These are phyloP conservation scores for Plagiodera versicolora DNA, from an alignment of 2,888 invertebrate species.

Conservation along the genomic window DNA sequence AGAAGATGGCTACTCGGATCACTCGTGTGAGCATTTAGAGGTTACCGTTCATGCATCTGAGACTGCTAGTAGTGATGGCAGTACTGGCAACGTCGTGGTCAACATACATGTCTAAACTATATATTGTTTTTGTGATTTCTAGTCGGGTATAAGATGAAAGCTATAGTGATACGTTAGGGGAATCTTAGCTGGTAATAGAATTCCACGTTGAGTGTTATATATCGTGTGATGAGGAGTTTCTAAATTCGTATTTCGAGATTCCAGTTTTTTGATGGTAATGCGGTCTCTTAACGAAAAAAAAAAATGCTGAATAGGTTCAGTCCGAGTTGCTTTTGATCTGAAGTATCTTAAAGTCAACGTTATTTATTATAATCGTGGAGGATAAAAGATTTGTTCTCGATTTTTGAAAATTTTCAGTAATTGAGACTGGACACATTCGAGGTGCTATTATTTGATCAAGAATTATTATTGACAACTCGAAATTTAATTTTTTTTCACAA, in stretches of 20 bases:
- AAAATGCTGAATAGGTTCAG: too few species aligned
- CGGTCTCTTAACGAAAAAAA: too few species aligned
- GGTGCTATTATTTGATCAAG: neutral
- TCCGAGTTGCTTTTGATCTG: too few species aligned
- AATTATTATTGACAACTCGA: neutral
- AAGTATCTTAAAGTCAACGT: too few species aligned
- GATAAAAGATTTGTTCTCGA: too few species aligned
- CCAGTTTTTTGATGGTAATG: too few species aligned
- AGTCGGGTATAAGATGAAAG: slow-evolving; percentile 18
- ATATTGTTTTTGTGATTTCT: slow-evolving; percentile 22
- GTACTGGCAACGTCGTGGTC: slow-evolving; percentile 18
- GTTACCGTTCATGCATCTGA: slow-evolving; percentile 27
- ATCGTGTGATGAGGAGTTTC: neutral
- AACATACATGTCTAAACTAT: slow-evolving; percentile 19
- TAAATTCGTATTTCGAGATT: neutral
- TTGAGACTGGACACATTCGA: neutral
- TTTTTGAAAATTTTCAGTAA: neutral
- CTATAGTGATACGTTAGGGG: slow-evolving; percentile 7
- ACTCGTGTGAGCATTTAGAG: slow-evolving; percentile 26
- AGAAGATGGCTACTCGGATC: slow-evolving; percentile 5
- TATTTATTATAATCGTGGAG: too few species aligned
- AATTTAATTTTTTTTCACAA: neutral
- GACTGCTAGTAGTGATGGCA: slow-evolving; percentile 15
- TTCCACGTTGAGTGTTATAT: too few species aligned
- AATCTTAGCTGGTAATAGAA: neutral